Percentiles rank a stretch among this genome's conserved stretches.
phyloP scores from a whole-genome alignment of 2,888 invertebrate species.

The Drosophila aldrichi region DNA sequence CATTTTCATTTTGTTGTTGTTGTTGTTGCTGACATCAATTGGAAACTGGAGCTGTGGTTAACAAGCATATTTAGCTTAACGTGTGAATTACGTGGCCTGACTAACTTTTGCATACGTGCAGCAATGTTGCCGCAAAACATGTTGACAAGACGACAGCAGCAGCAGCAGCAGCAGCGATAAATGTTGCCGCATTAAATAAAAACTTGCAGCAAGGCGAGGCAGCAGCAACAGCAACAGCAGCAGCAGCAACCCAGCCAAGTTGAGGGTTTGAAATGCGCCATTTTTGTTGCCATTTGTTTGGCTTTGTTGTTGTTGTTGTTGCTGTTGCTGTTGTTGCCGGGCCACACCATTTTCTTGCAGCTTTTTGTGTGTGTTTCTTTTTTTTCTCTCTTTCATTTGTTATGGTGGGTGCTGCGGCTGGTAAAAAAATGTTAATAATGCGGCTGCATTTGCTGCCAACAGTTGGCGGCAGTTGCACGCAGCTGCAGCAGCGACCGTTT shows the following conservation, averaged over 20 bases:
- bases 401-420: conserved; percentile 56
- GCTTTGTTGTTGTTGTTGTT: conserved; percentile 50
- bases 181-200: conserved; percentile 64
- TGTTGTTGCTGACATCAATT: conserved; percentile 28
- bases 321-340: conserved; percentile 38
- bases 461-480: conserved; percentile 63
- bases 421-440: conserved; percentile 76
- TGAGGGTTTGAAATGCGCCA: conserved; percentile 78
- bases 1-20: not conserved
- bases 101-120: conserved; percentile 79
- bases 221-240: conserved; percentile 40
- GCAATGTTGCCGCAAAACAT: conserved; percentile 73
- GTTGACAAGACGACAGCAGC: conserved; percentile 71
- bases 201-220: conserved; percentile 64
- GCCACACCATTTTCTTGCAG: conserved; percentile 61
- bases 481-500: conserved; percentile 34
- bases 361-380: conserved; percentile 29
- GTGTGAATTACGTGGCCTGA: conserved; percentile 81
- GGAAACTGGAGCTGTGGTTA: conserved; percentile 38
- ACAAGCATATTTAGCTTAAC: conserved; percentile 73
- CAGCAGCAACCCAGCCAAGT: conserved; percentile 41
- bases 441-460: conserved; percentile 58
- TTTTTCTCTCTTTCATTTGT: conserved; percentile 5
- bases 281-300: conserved; percentile 80
- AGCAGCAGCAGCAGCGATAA: conserved; percentile 37